Evolutionary conservation across 2,797 vertebrate species (phyloP), one percentile per base, ranked within the genome.

Genomic region (Hydrolagus colliei): DNA sequence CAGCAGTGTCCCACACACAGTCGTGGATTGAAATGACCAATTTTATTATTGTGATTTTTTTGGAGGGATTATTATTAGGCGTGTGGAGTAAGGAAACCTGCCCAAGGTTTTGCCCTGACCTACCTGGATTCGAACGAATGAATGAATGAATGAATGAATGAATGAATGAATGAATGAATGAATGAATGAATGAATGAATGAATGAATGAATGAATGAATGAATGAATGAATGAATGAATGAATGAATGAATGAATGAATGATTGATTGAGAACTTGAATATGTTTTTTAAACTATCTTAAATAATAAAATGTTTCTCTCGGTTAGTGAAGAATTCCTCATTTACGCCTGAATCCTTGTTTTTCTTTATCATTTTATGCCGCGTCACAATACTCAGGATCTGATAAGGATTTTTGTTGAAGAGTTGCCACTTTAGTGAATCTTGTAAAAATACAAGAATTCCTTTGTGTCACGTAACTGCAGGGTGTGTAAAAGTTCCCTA

Each of bases 111-210:
- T 1, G 27, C 27, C 27, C 27, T 27, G 27, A 27, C 27, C 27
- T 27, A 1, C 27, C 27, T 27, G 27, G 27, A 80, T 35, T 67
- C 62, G 27, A 27, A 82, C 11, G 32, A 27, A 27, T 27, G 27
- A 84, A 84, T 84, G 41, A 52, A 20, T 84, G 68, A 84, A 82
- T 20, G 32, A 27, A 18, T 82, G 68, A 84, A 84, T 84, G 41
- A 52, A 20, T 84, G 68, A 84, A 82, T 20, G 32, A 27, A 27
- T 27, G 65, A 16, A 82, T 20, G 32, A 27, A 27, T 27, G 27
- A 84, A 84, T 84, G 41, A 52, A 20, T 84, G 68, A 84, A 82
- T 20, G 32, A 27, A 18, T 82, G 68, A 84, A 84, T 84, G 41
- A 52, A 20, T 84, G 68, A 84, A 82, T 20, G 32, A 27, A 27